Base-by-base conservation (phyloP, 30 jellyfish, hydroid and myxozoan genomes). In the Aurelia aurita region DNA sequence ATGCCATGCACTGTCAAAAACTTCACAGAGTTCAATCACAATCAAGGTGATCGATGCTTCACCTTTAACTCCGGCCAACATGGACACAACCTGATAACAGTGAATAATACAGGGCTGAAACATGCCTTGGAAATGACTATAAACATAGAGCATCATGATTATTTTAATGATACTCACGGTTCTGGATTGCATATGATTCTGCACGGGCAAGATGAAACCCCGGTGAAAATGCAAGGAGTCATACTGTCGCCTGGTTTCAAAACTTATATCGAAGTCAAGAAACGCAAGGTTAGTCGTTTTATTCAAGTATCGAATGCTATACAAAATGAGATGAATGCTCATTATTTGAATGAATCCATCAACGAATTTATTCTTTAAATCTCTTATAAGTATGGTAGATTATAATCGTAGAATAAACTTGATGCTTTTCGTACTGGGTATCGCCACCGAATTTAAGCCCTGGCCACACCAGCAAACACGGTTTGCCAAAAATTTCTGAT, bases 141-240 rank as follows among this genome's bases (percentile, higher is more conserved):
- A 19, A 71, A 94, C 51, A 63, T 88, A 22, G 90, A 94, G 62
- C 97, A 89, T 51, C 85, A 77, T 72, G 99, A 94, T 65, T 89
- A 94, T 46, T 89, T 74, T 69, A 71, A 32, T 3, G 97, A 94
- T 63, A 76, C 96, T 4, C 55, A 18, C 7, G 90, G 89, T 25
- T 72, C 96, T 4, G 97, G 97, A 8, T 62, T 92, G 15, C 97
- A 86, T 55, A 69, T 92, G 87, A 92, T 92, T 54, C 72, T 92
- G 25, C 98, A 92, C 39, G 97, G 97, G 22, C 97, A 87, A 55
- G 93, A 80, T 18, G 98, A 92, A 75, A 91, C 98, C 7, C 98
- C 98, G 7, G 97, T 92, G 22, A 80, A 67, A 55, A 80, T 92
- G 91, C 82, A 77, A 20, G 98, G 98, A 7, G 80, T 60, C 14